Conservation (phyloP, 2,797 vertebrate species). For the Sternarchorhynchus goeldii region DNA sequence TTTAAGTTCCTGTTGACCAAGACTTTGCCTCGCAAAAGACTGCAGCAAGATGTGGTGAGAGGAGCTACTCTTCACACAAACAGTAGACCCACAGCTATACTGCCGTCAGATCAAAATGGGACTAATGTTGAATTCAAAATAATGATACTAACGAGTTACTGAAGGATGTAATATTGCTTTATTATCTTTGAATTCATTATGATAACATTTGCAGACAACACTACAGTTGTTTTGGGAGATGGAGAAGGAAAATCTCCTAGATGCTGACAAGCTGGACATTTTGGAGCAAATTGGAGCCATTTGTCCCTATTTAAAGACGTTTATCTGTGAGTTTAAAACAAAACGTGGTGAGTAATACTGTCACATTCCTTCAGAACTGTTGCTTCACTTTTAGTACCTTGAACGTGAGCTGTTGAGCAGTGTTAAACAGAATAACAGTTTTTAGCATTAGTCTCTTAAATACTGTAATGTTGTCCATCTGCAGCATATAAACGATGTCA, state of each 20-base stretch:
- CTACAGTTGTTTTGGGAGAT: conserved; percentile 78
- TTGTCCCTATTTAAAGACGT: conserved; percentile 66
- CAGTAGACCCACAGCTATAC: neutral
- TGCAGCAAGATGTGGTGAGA: conserved; percentile 69
- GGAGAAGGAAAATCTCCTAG: conserved; percentile 75
- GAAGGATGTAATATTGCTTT: no score
- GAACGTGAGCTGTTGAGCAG: no score
- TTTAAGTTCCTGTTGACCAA: conserved; percentile 74
- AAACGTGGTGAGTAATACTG: conserved; percentile 56
- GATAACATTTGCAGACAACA: conserved; percentile 72
- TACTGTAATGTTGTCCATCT: no score
- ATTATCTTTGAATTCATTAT: neutral
- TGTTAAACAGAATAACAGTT: no score
- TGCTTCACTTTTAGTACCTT: no score
- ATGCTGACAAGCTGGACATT: conserved; percentile 64
- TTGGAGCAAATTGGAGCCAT: conserved; percentile 59
- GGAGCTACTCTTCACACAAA: neutral
- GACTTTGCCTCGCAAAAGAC: conserved; percentile 56
- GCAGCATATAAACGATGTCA: no score
- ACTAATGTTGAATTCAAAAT: neutral
- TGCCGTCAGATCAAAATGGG: neutral
- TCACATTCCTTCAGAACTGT: neutral
- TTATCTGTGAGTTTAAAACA: conserved; percentile 69
- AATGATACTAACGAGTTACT: no score
- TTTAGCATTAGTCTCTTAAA: no score